Evolutionary conservation across 2,888 invertebrate species (phyloP).

Genomic region (Antitype chi): DNA sequence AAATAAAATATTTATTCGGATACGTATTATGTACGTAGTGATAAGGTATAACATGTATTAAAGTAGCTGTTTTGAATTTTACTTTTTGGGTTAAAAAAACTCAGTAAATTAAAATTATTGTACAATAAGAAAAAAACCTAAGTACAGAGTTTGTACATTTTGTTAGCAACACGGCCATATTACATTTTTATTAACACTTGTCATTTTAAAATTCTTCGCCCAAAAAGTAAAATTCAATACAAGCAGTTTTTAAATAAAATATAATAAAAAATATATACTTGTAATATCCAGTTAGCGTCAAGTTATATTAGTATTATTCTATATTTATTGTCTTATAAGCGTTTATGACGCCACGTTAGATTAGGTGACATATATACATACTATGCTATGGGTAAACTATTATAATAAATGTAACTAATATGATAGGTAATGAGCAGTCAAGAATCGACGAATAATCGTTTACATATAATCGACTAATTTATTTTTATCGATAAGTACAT

Average conservation of each 20-base stretch:
- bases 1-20: conserved; percentile 86
- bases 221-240: conserved; percentile 59
- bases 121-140: conserved; percentile 39
- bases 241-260: conserved; percentile 62
- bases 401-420: conserved; percentile 61
- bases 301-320: conserved; percentile 73
- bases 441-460: conserved; percentile 61
- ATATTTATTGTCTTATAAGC: conserved; percentile 72
- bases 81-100: conserved; percentile 52
- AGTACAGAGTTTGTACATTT: conserved; percentile 52
- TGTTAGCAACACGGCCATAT: conserved; percentile 29
- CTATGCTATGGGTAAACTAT: conserved; percentile 66
- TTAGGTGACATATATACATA: conserved; percentile 62
- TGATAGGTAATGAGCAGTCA: conserved; percentile 69
- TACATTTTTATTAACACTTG: conserved; percentile 27
- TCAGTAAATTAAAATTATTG: conserved; percentile 52
- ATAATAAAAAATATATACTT: conserved; percentile 72
- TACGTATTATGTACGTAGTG: conserved; percentile 83
- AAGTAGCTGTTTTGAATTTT: conserved; percentile 67
- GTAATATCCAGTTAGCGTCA: conserved; percentile 82
- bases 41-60: conserved; percentile 72
- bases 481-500: conserved; percentile 66
- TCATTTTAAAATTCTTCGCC: conserved; percentile 13
- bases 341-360: conserved; percentile 62
- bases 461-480: conserved; percentile 65